Conservation (phyloP, 2,888 invertebrate species). For the Chalcosyrphus nemorum region DNA sequence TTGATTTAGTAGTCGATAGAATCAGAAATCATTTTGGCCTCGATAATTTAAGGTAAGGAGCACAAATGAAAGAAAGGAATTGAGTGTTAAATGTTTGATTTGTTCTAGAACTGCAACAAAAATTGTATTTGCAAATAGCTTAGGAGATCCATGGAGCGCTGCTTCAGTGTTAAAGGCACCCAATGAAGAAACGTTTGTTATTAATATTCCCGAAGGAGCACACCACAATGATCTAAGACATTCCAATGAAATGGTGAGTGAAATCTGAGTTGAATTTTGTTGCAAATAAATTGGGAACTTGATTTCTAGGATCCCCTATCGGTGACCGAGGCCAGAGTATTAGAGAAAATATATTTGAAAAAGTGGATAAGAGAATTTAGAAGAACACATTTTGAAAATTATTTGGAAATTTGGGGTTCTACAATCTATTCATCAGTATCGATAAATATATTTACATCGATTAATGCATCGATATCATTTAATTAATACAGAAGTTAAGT, state of each 20-base stretch:
- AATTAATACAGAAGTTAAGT: too few relatives aligned
- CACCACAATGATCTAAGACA: constrained; percentile 91
- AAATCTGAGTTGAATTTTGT: too few relatives aligned
- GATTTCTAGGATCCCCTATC: constrained; percentile 36
- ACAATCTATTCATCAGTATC: too few relatives aligned
- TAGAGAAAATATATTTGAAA: constrained; percentile 39
- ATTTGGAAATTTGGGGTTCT: too few relatives aligned
- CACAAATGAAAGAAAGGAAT: neutral
- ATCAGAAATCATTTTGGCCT: constrained; percentile 40
- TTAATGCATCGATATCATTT: too few relatives aligned
- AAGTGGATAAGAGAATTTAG: constrained; percentile 36
- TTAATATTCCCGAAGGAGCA: constrained; percentile 89
- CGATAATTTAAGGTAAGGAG: constrained; percentile 6
- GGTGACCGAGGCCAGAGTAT: constrained; percentile 19
- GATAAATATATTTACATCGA: too few relatives aligned
- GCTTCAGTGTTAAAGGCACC: constrained; percentile 89
- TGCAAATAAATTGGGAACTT: too few relatives aligned
- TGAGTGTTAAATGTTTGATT: too few relatives aligned
- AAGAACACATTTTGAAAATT: too few relatives aligned
- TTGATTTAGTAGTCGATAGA: neutral
- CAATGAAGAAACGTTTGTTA: constrained; percentile 85
- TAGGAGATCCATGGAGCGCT: constrained; percentile 91
- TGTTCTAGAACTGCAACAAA: constrained; percentile 33
- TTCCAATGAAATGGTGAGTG: constrained; percentile 18
- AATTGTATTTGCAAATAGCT: constrained; percentile 84